A percentile compares a stretch with the other conserved stretches of the same genome.
These are phyloP conservation scores for Neopelma chrysocephalum DNA, from an alignment of 2,797 vertebrate species.

Conservation along the genomic window DNA sequence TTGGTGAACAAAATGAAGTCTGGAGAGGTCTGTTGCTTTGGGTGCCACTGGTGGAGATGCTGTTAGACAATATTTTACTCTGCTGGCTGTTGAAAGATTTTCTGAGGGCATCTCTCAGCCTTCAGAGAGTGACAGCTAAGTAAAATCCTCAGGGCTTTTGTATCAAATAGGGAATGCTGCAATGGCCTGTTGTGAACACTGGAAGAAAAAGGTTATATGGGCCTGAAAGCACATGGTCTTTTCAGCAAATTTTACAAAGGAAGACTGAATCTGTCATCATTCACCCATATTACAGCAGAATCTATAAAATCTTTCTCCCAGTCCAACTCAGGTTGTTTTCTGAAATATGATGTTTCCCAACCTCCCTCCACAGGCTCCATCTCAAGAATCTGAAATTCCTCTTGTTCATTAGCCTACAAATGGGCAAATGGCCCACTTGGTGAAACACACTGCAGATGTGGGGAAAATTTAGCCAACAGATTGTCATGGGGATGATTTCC, in stretches of 20 bases:
- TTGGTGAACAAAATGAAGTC: neutral
- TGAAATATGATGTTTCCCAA: neutral
- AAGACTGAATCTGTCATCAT: neutral
- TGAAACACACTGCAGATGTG: slow-evolving; percentile 44
- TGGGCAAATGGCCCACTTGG: neutral
- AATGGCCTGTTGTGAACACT: neutral
- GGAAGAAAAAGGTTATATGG: neutral
- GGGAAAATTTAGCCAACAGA: slow-evolving; percentile 54
- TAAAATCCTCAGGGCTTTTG: neutral
- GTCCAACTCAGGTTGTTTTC: neutral
- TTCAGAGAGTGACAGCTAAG: neutral
- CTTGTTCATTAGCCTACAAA: neutral
- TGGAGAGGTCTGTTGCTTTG: neutral
- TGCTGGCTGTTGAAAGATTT: neutral
- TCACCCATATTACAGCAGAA: neutral
- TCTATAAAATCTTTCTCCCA: neutral
- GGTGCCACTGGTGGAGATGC: neutral
- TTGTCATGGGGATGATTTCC: neutral
- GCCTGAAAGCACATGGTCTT: neutral
- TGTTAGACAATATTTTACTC: neutral
- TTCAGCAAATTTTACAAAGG: neutral
- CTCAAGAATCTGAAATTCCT: neutral
- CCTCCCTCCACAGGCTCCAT: neutral
- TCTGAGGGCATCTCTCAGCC: neutral
- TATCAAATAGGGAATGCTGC: neutral